These are phyloP conservation scores for Hyles lineata DNA, from an alignment of 2,888 invertebrate species.

Conservation along the genomic window DNA sequence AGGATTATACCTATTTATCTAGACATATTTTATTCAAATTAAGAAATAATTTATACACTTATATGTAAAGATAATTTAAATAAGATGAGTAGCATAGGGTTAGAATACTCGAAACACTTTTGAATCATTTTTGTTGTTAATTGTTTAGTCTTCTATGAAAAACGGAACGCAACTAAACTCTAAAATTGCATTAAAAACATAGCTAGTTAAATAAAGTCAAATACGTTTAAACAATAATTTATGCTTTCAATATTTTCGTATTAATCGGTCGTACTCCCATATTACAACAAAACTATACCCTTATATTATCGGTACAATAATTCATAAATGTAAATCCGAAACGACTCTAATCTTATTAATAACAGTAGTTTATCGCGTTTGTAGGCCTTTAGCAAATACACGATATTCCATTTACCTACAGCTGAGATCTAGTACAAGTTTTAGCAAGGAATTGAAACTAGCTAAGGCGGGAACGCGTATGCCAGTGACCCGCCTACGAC, in stretches of 20 bases:
- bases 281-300: not conserved
- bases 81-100: not conserved
- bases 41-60: too few relatives aligned
- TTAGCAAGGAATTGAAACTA: slow-evolving; percentile 37
- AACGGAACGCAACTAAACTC: too few relatives aligned
- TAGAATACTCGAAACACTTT: not conserved
- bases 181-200: too few relatives aligned
- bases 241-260: too few relatives aligned
- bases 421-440: slow-evolving; percentile 11
- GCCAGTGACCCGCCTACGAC: slow-evolving; percentile 33
- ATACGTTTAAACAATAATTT: too few relatives aligned
- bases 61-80: too few relatives aligned
- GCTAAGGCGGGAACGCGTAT: slow-evolving; percentile 37
- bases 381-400: slow-evolving; percentile 15
- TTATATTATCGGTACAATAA: not conserved
- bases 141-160: too few relatives aligned
- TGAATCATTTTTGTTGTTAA: not conserved
- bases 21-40: too few relatives aligned
- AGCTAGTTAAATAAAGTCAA: too few relatives aligned
- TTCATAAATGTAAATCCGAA: slow-evolving; percentile 2
- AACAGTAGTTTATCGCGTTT: not conserved
- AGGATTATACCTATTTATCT: too few relatives aligned
- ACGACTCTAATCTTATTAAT: slow-evolving; percentile 14
- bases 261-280: not conserved
- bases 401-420: slow-evolving; percentile 10